Percentiles rank a stretch among this genome's conserved stretches.
Evolutionary conservation across 2,888 invertebrate genomes (phyloP).

Genomic region (Agrypnus murinus): DNA sequence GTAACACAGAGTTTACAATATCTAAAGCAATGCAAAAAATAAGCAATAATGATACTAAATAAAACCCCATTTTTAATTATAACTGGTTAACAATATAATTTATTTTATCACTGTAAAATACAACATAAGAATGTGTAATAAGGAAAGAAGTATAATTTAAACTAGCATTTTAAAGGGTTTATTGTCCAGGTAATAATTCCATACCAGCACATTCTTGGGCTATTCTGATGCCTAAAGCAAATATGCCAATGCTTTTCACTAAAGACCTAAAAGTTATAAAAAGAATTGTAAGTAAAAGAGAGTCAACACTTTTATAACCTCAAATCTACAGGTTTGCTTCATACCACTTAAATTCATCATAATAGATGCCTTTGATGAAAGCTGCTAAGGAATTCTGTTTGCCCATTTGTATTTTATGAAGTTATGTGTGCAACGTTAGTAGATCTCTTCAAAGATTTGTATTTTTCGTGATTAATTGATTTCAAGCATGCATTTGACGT

Average conservation of each 20-base stretch:
- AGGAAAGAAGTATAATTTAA: neutral
- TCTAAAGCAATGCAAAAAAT: too few species aligned
- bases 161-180: neutral
- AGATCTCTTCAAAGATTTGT: too few species aligned
- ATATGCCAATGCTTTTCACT: constrained; percentile 87
- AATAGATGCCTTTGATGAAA: constrained; percentile 79
- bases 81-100: constrained; percentile 2
- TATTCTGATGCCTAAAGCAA: constrained; percentile 84
- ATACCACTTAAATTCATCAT: constrained; percentile 88
- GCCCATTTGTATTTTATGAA: constrained; percentile 72
- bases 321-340: constrained; percentile 60
- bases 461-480: too few species aligned
- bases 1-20: too few species aligned
- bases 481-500: too few species aligned
- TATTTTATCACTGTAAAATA: constrained; percentile 32
- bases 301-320: constrained; percentile 46
- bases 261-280: constrained; percentile 78
- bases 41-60: too few species aligned
- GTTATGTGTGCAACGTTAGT: too few species aligned
- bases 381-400: constrained; percentile 74
- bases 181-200: constrained; percentile 71
- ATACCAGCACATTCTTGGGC: constrained; percentile 86
- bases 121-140: constrained; percentile 34
- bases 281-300: constrained; percentile 11
- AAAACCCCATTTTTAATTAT: too few species aligned